Conservation (phyloP, 2,797 vertebrate genomes). For the Columba guinea region DNA sequence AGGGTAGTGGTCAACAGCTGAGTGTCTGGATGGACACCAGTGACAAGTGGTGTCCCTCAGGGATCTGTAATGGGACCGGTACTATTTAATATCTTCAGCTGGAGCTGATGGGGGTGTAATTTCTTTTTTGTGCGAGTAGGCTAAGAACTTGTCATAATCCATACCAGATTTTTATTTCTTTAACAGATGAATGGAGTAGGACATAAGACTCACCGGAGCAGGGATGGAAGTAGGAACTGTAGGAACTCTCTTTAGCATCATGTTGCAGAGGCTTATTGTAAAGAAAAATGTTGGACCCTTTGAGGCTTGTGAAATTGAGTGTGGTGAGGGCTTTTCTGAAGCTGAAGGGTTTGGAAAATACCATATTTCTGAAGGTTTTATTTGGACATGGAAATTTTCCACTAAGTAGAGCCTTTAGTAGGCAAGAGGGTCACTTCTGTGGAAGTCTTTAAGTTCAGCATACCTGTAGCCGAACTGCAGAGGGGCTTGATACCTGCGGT, state of each 20-base stretch:
- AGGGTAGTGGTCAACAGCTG: no score
- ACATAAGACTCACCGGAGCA: background rate
- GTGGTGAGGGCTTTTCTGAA: background rate
- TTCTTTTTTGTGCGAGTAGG: background rate
- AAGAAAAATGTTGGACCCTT: background rate
- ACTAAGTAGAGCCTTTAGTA: background rate
- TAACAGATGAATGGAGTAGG: background rate
- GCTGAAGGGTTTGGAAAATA: background rate
- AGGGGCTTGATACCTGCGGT: background rate
- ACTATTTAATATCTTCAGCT: background rate
- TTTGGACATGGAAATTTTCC: background rate
- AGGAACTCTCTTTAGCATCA: background rate
- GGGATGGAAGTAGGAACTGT: background rate
- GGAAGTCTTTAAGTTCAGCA: background rate
- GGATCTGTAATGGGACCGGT: no score
- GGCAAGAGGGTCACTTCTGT: background rate
- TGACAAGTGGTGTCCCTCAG: no score
- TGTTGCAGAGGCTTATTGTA: background rate
- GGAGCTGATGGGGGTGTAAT: background rate
- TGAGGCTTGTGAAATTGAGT: background rate
- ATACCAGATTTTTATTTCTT: background rate
- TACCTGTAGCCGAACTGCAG: background rate
- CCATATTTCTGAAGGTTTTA: background rate
- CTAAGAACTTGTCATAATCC: background rate
- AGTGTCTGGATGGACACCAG: no score